Evolutionary conservation across 2,113 vertebrate genomes (phyloP), one percentile per base, ranked within the genome.

Genomic region (Prionailurus viverrinus): DNA sequence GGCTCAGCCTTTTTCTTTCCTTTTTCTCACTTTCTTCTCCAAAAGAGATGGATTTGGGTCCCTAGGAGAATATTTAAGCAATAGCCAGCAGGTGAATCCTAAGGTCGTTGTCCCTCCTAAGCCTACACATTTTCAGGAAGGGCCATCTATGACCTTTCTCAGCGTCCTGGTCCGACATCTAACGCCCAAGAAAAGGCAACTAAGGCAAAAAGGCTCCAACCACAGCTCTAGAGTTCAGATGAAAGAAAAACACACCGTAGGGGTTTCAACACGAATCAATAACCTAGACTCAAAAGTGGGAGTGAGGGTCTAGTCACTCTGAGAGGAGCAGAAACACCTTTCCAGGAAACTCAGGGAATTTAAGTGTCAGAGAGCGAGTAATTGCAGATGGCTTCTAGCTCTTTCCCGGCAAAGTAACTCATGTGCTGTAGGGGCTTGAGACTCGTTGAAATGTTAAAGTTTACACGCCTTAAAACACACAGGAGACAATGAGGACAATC

Each of bases 401-500:
- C 78, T 93, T 92, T 89, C 61, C 78, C 61, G 48, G 71, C 36
- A 31, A 0, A 94, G 97, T 63, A 93, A 55, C 36, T 91, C 78
- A 9, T 90, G 55, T 48, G 94, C 89, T 2, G 0, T 92, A 83
- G 61, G 81, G 65, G 71, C 92, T 94, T 97, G 91, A 81, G 92
- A 87, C 48, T 58, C 25, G 96, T 95, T 94, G 88, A 73, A 97
- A 78, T 61, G 83, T 33, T 7, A 82, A 90, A 89, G 74, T 84
- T 27, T 96, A 61, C 66, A 23, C 19, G 85, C 80, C 69, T 92
- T 97, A 55, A 97, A 97, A 89, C 27, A 45, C 79, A 65, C 51
- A 76, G 53, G 81, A 66, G 33, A 78, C 53, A 7, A 9, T 29
- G 81, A 96, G 63, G 78, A 69, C 51, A 81, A 29, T 16, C 63